These are phyloP conservation scores for Spongilla lacustris DNA, from an alignment of 37 sponge, comb jelly and placozoan genomes.

Conservation along the genomic window DNA sequence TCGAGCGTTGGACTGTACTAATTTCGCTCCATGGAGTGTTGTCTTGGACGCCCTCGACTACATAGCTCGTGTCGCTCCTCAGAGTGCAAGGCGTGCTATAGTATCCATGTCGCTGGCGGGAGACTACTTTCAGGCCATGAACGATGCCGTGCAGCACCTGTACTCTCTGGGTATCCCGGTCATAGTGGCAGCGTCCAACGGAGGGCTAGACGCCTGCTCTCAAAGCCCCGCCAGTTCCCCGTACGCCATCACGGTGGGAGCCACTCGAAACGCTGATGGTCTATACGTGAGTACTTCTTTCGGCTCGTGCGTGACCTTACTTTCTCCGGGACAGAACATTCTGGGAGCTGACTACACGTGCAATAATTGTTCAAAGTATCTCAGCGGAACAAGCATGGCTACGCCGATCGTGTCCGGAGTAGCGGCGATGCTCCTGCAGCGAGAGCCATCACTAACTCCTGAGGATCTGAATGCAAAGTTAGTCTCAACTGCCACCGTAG, in stretches of 20 bases:
- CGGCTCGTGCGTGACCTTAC: conserved; percentile 71
- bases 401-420: conserved; percentile 66
- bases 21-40: conserved; percentile 58
- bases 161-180: conserved; percentile 39
- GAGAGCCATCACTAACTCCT: conserved; percentile 52
- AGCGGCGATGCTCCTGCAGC: conserved; percentile 45
- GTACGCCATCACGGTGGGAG: conserved; percentile 63
- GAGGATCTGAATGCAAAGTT: conserved; percentile 30
- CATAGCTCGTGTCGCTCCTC: neutral
- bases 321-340: conserved; percentile 69
- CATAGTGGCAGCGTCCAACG: conserved; percentile 69
- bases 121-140: conserved; percentile 15
- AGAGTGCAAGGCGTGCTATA: conserved; percentile 24
- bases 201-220: conserved; percentile 33
- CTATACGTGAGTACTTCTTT: conserved; percentile 63
- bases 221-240: conserved; percentile 39
- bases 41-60: conserved; percentile 55
- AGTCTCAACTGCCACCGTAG: conserved; percentile 23
- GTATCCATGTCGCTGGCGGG: conserved; percentile 75
- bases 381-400: conserved; percentile 76
- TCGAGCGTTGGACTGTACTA: conserved; percentile 54
- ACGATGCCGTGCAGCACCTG: conserved; percentile 33
- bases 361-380: conserved; percentile 27
- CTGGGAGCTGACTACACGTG: conserved; percentile 35
- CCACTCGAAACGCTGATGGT: conserved; percentile 45